These are phyloP conservation scores for Drosophila crucigera DNA, from an alignment of 2,888 invertebrate genomes.

Conservation along the genomic window DNA sequence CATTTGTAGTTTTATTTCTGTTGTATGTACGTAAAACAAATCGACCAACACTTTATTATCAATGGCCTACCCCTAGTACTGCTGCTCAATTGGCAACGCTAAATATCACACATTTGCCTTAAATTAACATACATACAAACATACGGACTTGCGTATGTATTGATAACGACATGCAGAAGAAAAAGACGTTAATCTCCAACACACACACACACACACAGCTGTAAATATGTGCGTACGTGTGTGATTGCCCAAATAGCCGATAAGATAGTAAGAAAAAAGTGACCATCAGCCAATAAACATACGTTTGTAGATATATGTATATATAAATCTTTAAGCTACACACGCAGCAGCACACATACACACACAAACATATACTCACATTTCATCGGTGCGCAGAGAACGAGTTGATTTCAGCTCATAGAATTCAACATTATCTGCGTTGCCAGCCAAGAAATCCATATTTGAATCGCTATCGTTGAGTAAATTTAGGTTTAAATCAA, in stretches of 20 bases:
- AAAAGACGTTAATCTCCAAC: constrained; percentile 12
- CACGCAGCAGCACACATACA: background rate
- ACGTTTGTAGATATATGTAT: background rate
- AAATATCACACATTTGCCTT: constrained; percentile 30
- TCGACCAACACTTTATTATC: constrained; percentile 2
- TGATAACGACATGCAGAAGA: background rate
- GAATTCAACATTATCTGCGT: constrained; percentile 86
- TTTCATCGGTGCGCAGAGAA: constrained; percentile 86
- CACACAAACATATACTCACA: constrained; percentile 85
- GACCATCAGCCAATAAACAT: constrained; percentile 63
- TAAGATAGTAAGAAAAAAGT: constrained; percentile 65
- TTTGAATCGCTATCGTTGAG: constrained; percentile 71
- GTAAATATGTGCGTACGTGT: background rate
- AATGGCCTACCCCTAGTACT: background rate
- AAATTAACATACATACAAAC: constrained; percentile 5
- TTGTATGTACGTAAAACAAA: background rate
- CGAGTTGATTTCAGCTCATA: constrained; percentile 88
- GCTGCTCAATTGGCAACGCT: constrained; percentile 21
- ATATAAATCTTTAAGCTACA: constrained; percentile 3
- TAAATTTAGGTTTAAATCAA: constrained; percentile 78
- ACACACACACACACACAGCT: background rate
- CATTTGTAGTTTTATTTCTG: background rate
- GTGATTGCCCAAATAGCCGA: constrained; percentile 30
- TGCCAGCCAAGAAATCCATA: constrained; percentile 73
- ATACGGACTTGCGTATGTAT: background rate